phyloP scores from a whole-genome alignment of 1,140 invertebrate genomes.

The Andricus grossulariae region DNA sequence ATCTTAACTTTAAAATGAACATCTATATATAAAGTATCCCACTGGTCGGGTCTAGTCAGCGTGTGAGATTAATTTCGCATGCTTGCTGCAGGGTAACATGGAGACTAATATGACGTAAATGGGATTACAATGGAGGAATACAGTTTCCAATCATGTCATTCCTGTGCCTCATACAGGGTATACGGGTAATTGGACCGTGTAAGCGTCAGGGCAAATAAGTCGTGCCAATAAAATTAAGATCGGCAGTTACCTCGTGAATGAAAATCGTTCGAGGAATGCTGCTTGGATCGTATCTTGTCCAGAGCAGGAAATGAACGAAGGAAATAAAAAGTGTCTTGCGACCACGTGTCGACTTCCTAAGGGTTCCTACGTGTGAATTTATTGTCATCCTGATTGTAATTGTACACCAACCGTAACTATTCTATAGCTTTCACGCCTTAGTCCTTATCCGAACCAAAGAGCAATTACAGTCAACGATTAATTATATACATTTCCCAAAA shows the following conservation, averaged over 20 bases:
- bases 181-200: conserved; percentile 60
- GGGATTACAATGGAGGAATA: conserved; percentile 71
- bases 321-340: background rate
- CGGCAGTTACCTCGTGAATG: conserved; percentile 4
- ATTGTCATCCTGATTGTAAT: background rate
- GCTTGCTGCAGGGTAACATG: conserved; percentile 62
- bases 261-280: conserved; percentile 12
- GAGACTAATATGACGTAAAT: conserved; percentile 71
- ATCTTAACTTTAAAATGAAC: no score
- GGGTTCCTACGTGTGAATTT: background rate
- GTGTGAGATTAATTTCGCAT: conserved; percentile 69
- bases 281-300: conserved; percentile 1
- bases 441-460: background rate
- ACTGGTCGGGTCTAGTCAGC: conserved; percentile 49
- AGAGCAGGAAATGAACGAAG: background rate
- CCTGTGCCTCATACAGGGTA: conserved; percentile 48
- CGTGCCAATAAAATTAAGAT: conserved; percentile 51
- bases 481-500: background rate
- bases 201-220: conserved; percentile 43
- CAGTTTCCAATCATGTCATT: conserved; percentile 71
- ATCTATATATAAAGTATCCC: background rate
- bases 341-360: background rate
- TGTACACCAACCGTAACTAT: background rate
- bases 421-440: background rate
- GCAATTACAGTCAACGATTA: background rate